Base-by-base conservation (phyloP, 64 coral and sea anemone genomes). In the Montipora foliosa region DNA sequence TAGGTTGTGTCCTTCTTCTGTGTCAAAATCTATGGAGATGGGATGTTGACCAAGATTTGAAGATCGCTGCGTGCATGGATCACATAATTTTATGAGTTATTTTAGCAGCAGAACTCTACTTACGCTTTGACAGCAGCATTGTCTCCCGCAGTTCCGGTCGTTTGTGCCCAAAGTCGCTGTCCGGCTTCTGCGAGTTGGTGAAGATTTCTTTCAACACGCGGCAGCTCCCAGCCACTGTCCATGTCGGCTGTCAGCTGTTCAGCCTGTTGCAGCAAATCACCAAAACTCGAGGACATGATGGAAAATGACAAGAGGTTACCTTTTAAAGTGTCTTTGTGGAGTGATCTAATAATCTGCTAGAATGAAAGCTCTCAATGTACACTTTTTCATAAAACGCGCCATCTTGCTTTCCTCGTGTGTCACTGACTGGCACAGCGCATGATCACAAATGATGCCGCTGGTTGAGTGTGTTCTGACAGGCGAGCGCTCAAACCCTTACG, bases 191-290 rank as follows among this genome's bases (percentile, higher is more conserved):
- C 95, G 20, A 99, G 77, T 75, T 99, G 97, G 84, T 99, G 97
- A 47, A 99, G 86, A 75, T 99, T 99, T 14, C 95, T 89, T 59
- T 99, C 97, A 10, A 99, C 96, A 45, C 97, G 76, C 3, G 97
- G 97, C 7, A 99, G 78, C 53, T 99, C 97, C 88, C 95, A 92
- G 21, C 97, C 97, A 69, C 94, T 99, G 70, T 99, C 97, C 89
- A 99, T 99, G 79, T 99, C 97, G 1, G 97, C 95, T 4, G 97
- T 99, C 49, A 99, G 76, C 79, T 99, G 97, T 59, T 99, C 97
- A 11, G 97, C 97, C 83, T 96, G 95, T 21, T 99, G 97, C 48
- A 99, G 74, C 62, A 99, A 83, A 49, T 99, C 97, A n/a, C 97
- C 91, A 91, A 99, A 99, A 76, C 88, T 96, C 19, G 92, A 94